These are phyloP conservation scores for Emydoidea blandingii DNA, from an alignment of 2,797 vertebrate species.

Conservation along the genomic window DNA sequence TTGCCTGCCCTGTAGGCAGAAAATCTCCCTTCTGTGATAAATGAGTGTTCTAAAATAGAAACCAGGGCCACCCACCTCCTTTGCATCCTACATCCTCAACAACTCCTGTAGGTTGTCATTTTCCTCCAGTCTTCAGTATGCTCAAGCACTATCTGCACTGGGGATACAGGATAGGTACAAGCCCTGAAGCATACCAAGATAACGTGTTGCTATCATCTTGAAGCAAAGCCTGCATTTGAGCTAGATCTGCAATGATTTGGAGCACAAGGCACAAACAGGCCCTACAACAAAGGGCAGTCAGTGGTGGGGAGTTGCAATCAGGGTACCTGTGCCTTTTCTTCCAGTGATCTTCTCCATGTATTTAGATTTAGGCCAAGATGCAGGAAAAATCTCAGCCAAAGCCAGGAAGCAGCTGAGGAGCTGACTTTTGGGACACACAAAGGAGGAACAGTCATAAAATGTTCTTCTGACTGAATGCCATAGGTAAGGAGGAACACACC, in stretches of 20 bases:
- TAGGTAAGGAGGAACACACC: not conserved
- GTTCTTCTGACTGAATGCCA: not conserved
- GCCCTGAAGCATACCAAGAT: no score
- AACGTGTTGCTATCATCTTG: no score
- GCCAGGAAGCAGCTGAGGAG: not conserved
- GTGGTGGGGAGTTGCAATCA: not conserved
- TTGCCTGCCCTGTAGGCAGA: not conserved
- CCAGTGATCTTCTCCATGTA: not conserved
- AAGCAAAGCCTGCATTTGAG: not conserved
- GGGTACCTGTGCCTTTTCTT: not conserved
- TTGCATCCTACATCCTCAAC: not conserved
- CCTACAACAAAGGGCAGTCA: not conserved
- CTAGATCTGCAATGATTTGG: not conserved
- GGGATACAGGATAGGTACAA: not conserved
- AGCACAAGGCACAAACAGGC: not conserved
- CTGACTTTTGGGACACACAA: not conserved
- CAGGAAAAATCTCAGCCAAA: not conserved
- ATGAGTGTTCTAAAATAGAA: not conserved
- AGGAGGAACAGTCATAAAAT: not conserved
- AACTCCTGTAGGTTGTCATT: not conserved
- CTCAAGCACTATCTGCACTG: not conserved
- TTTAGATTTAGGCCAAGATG: not conserved
- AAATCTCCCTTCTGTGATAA: not conserved
- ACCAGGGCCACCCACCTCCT: not conserved
- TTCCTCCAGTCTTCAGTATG: not conserved